These are phyloP conservation scores for Motacilla alba DNA, from an alignment of 2,113 vertebrate genomes.

Conservation along the genomic window DNA sequence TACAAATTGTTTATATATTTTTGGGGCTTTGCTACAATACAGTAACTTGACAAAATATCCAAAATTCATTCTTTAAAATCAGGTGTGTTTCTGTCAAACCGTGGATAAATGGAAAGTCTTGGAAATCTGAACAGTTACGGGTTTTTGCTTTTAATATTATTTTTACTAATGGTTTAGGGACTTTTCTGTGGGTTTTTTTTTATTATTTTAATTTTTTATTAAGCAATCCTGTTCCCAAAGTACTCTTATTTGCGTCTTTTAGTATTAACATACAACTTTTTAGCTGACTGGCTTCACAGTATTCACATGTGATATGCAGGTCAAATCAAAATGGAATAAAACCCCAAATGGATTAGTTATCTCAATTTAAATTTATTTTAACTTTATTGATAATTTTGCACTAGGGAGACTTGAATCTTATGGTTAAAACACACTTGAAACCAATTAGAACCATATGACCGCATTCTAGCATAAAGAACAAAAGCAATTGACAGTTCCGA, in stretches of 20 bases:
- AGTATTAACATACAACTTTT: slow-evolving; percentile 65
- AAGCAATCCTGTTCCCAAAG: slow-evolving; percentile 19
- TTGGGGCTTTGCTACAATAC: neutral
- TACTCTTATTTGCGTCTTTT: slow-evolving; percentile 39
- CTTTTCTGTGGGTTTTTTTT: neutral
- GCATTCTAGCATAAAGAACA: slow-evolving; percentile 65
- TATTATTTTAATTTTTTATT: neutral
- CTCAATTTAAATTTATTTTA: slow-evolving; percentile 70
- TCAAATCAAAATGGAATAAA: slow-evolving; percentile 67
- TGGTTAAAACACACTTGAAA: slow-evolving; percentile 68
- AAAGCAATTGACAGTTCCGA: slow-evolving; percentile 52
- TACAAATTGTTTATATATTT: slow-evolving; percentile 6
- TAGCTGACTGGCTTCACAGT: slow-evolving; percentile 65
- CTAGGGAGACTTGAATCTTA: slow-evolving; percentile 64
- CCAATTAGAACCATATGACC: slow-evolving; percentile 63
- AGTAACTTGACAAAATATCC: slow-evolving; percentile 14
- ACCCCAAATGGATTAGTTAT: slow-evolving; percentile 59
- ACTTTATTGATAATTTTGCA: slow-evolving; percentile 71
- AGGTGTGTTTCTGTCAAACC: neutral
- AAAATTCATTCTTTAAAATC: slow-evolving; percentile 34
- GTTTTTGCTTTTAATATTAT: slow-evolving; percentile 22
- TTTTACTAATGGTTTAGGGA: neutral
- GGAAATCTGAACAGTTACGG: neutral
- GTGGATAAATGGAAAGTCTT: neutral
- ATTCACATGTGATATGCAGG: slow-evolving; percentile 35